Percentiles rank a stretch among this genome's conserved stretches.
Conservation (phyloP, 1,140 invertebrate species). For the Subanguina moxae region DNA sequence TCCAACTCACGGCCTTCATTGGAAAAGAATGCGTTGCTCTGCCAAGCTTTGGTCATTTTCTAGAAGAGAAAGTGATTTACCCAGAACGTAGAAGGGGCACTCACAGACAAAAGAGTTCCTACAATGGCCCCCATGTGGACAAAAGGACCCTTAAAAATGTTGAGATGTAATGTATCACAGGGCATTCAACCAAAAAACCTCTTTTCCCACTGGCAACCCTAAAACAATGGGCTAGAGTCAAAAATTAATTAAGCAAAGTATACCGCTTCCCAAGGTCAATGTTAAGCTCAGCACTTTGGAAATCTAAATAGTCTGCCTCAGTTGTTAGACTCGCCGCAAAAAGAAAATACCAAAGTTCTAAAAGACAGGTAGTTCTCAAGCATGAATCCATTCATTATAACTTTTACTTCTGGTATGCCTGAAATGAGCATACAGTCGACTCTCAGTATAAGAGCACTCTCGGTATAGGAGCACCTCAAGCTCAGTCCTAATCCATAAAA, state of each 20-base stretch:
- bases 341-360: slow-evolving; percentile 72
- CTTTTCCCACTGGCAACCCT: slow-evolving; percentile 85
- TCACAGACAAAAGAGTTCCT: slow-evolving; percentile 43
- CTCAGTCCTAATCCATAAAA: too few species aligned
- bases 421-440: too few species aligned
- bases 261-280: slow-evolving; percentile 84
- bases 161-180: background rate
- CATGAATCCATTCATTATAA: slow-evolving; percentile 88
- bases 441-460: too few species aligned
- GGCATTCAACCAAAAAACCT: slow-evolving; percentile 65
- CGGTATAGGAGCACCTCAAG: too few species aligned
- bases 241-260: too few species aligned
- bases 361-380: slow-evolving; percentile 95
- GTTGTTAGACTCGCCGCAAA: background rate
- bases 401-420: slow-evolving; percentile 95
- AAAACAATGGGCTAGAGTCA: too few species aligned
- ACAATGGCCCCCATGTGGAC: slow-evolving; percentile 59
- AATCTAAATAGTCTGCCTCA: background rate
- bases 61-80: too few species aligned
- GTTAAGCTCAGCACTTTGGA: slow-evolving; percentile 73
- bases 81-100: too few species aligned
- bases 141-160: slow-evolving; percentile 45
- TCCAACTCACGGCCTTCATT: slow-evolving; percentile 56
- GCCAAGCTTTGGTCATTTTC: slow-evolving; percentile 50
- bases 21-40: slow-evolving; percentile 53